Evolutionary conservation across 2,113 vertebrate species (phyloP).

Genomic region (Eclectus roratus): DNA sequence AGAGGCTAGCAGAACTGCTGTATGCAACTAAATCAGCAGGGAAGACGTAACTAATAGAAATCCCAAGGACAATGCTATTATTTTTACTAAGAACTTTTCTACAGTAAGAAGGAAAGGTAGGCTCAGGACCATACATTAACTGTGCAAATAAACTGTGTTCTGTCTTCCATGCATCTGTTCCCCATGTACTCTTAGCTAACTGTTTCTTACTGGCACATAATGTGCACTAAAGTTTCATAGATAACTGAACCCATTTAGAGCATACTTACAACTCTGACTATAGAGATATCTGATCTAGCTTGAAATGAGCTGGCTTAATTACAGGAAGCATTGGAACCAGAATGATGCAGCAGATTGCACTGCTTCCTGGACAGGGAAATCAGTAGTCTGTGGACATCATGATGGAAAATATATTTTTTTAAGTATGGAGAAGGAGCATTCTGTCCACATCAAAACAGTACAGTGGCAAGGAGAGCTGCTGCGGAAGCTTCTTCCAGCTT

Average conservation of each 20-base stretch:
- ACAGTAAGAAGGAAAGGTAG: background rate
- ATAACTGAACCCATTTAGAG: background rate
- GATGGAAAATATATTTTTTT: background rate
- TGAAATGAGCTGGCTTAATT: background rate
- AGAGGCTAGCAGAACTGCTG: background rate
- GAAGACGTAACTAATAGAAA: background rate
- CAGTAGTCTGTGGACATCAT: background rate
- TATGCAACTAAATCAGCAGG: background rate
- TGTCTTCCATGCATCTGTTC: background rate
- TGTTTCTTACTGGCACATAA: background rate
- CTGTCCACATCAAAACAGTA: background rate
- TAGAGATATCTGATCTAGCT: background rate
- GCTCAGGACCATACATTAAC: rapidly evolving
- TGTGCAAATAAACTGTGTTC: background rate
- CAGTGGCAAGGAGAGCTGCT: background rate
- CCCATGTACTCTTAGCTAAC: background rate
- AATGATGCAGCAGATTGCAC: background rate
- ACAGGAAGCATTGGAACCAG: background rate
- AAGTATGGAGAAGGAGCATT: background rate
- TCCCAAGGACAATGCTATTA: background rate
- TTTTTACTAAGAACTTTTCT: background rate
- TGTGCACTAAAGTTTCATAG: background rate
- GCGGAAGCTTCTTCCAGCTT: background rate
- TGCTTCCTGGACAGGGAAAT: background rate
- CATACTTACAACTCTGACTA: background rate